phyloP scores from a whole-genome alignment of 2,797 vertebrate species.

The Babyrousa celebensis region DNA sequence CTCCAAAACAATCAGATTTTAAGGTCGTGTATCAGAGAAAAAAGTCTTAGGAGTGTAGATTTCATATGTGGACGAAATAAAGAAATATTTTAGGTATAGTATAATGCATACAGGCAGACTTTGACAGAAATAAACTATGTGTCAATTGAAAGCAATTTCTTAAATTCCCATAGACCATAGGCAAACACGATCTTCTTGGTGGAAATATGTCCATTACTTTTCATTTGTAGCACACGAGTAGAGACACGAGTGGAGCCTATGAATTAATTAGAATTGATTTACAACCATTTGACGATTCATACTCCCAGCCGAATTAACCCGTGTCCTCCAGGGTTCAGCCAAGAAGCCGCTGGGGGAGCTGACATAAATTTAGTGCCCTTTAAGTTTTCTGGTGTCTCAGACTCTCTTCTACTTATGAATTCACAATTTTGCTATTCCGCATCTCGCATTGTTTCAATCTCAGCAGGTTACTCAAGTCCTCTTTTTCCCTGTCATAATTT shows the following conservation, averaged over 20 bases:
- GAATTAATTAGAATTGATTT: not conserved
- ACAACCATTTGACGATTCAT: accelerated
- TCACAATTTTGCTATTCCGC: not conserved
- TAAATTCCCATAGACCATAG: not conserved
- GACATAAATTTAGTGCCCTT: not conserved
- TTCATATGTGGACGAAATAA: not conserved
- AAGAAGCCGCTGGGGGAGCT: not conserved
- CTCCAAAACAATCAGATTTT: not conserved
- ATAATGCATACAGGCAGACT: not conserved
- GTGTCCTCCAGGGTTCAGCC: not conserved
- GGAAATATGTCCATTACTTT: not conserved
- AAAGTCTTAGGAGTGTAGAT: not conserved
- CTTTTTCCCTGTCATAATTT: not conserved
- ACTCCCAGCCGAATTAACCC: not conserved
- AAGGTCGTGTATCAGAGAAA: not conserved
- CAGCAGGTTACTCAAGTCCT: not conserved
- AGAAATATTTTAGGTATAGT: not conserved
- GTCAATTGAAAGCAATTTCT: not conserved
- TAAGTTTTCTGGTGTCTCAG: not conserved
- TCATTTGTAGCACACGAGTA: not conserved
- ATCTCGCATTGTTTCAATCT: not conserved
- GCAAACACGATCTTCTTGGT: not conserved
- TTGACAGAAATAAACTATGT: not conserved
- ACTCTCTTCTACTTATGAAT: not conserved
- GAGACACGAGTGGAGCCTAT: too few relatives aligned